A percentile compares a stretch with the other conserved stretches of the same genome.
Evolutionary conservation across 2,113 vertebrate genomes (phyloP).

Genomic region (Balaeniceps rex): DNA sequence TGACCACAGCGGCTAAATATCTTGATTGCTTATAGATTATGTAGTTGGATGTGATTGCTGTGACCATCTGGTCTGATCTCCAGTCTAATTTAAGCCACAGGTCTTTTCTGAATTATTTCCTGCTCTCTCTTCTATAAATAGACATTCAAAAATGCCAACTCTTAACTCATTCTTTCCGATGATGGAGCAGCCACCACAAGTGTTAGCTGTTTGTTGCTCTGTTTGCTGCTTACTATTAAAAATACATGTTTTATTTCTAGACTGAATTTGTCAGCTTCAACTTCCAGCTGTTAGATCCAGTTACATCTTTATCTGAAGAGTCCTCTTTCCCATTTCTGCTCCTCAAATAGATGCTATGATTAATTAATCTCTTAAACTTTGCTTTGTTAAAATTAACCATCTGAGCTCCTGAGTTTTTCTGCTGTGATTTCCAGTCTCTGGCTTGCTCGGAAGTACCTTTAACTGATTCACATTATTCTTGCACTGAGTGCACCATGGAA

Average conservation of each 20-base stretch:
- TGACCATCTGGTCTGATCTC: conserved; percentile 36
- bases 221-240: conserved; percentile 46
- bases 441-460: not conserved
- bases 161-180: not conserved
- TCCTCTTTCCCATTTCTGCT: conserved; percentile 24
- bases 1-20: not conserved
- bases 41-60: not conserved
- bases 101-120: conserved; percentile 52
- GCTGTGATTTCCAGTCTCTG: not conserved
- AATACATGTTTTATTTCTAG: conserved; percentile 48
- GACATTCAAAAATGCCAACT: conserved; percentile 23
- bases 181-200: conserved; percentile 1
- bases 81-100: not conserved
- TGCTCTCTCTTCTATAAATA: conserved; percentile 39
- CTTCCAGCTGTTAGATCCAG: conserved; percentile 52
- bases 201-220: not conserved
- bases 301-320: conserved; percentile 38
- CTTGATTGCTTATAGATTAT: conserved; percentile 22
- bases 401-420: not conserved
- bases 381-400: not conserved
- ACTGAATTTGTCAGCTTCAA: conserved; percentile 25
- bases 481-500: not conserved
- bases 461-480: not conserved
- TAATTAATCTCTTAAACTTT: conserved; percentile 17
- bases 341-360: conserved; percentile 39